Conservation (phyloP, 2,797 vertebrate species). For the Cheirogaleus major region DNA sequence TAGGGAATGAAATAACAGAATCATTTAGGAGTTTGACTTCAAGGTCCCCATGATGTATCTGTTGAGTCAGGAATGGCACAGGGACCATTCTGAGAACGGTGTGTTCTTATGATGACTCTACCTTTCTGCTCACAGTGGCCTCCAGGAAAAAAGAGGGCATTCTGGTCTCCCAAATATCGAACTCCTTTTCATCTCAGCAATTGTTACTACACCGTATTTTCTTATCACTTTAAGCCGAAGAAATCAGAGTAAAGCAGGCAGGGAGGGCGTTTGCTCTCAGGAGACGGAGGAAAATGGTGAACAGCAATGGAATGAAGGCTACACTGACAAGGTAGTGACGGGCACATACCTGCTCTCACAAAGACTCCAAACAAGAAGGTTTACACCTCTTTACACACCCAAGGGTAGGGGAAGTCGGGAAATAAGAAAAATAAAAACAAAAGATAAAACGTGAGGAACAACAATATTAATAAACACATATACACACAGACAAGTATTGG, state of each 20-base stretch:
- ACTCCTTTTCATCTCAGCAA: not conserved
- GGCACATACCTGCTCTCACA: not conserved
- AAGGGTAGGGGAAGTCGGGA: not conserved
- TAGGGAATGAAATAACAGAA: not conserved
- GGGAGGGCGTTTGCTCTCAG: not conserved
- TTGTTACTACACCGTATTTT: not conserved
- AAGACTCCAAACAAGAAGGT: not conserved
- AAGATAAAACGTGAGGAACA: not conserved
- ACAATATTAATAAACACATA: not conserved
- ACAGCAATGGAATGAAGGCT: not conserved
- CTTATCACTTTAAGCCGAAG: not conserved
- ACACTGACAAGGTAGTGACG: not conserved
- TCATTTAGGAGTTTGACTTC: not conserved
- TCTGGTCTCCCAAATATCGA: not conserved
- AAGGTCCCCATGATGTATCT: not conserved
- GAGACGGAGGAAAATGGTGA: not conserved
- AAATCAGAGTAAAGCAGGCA: not conserved
- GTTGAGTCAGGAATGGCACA: not conserved
- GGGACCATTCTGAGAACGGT: not conserved
- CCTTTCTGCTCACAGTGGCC: not conserved
- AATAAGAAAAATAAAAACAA: conserved; percentile 18
- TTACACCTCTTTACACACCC: not conserved
- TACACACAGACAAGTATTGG: not conserved
- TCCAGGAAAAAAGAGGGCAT: not conserved
- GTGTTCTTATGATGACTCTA: not conserved